Evolutionary conservation across 2,113 vertebrate genomes (phyloP).

Genomic region (Meles meles): DNA sequence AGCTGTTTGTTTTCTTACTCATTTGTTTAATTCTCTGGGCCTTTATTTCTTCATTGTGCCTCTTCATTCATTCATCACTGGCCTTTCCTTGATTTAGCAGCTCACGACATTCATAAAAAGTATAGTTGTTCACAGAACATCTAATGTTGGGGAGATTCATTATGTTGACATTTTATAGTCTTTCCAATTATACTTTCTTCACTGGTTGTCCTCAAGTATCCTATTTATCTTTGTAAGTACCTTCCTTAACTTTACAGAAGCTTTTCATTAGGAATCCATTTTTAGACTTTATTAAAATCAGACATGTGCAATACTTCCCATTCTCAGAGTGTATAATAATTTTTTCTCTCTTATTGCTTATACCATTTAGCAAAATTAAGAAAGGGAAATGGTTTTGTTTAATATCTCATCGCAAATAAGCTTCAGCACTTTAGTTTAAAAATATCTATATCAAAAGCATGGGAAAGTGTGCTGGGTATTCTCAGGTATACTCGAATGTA

Average conservation of each 20-base stretch:
- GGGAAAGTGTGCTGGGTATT: fast-evolving
- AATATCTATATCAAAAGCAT: not conserved
- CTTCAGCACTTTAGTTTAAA: not conserved
- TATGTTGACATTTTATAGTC: constrained; percentile 68
- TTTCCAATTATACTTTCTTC: constrained; percentile 67
- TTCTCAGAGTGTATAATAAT: constrained; percentile 20
- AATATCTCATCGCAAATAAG: constrained; percentile 26
- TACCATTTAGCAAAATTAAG: constrained; percentile 23
- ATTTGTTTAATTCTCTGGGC: constrained; percentile 30
- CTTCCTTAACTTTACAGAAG: constrained; percentile 46
- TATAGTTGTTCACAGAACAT: constrained; percentile 39
- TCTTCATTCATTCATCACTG: constrained; percentile 22
- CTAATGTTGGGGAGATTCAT: constrained; percentile 64
- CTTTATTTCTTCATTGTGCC: not conserved
- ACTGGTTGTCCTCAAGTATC: constrained; percentile 54
- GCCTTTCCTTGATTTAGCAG: constrained; percentile 49
- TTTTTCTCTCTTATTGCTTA: not conserved
- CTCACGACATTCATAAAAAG: constrained; percentile 35
- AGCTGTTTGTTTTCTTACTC: not conserved
- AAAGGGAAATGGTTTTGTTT: constrained; percentile 4
- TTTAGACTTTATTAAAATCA: constrained; percentile 54
- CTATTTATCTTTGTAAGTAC: constrained; percentile 63
- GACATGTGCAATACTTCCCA: not conserved
- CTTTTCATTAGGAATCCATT: constrained; percentile 29
- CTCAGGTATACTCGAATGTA: not conserved